Base-by-base conservation (phyloP, 1,140 invertebrate species). In the Lycorma delicatula region DNA sequence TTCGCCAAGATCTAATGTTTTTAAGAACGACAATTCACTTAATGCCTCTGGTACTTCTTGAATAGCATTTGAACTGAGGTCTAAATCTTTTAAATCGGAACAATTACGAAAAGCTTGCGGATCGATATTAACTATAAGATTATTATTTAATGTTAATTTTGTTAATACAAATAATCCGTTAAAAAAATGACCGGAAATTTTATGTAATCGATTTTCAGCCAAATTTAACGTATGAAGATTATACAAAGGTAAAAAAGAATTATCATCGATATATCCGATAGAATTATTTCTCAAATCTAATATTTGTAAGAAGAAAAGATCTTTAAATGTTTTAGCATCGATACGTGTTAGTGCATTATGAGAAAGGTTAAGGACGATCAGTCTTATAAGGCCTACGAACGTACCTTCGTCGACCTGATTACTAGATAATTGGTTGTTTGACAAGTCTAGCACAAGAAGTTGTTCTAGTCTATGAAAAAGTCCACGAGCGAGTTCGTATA, bases 61-160 rank as follows among this genome's bases (percentile, higher is more conserved):
- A 48, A 96, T 71, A 61, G 85, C 81, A 74, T 97, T 97, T 16
- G 87, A 85, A 67, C 89, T 87, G 22, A 96, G 75, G 74, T 93
- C 89, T 2, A 97, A 74, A 65, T 93, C 90, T 72, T 90, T 90
- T n/a, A 95, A 74, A 63, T 88, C 87, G 3, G 89, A 91, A 67
- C 89, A 89, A 72, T 93, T 97, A 72, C 83, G 84, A 67, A 94
- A 94, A n/a, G 92, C 85, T 63, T 87, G 82, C 11, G 80, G 74
- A 69, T 92, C 87, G 57, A 94, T 80, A 60, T 76, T 82, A n/a
- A 83, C 81, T 13, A 95, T 81, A 54, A 84, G 74, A 75, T 94
- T 94, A 60, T 88, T 87, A 65, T 91, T 91, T 1, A 93, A 74
- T 9, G 85, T 89, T 13, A 94, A 74, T 70, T 90, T 87, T 63